Conservation (phyloP, 2,797 vertebrate species). For the Cuculus canorus region DNA sequence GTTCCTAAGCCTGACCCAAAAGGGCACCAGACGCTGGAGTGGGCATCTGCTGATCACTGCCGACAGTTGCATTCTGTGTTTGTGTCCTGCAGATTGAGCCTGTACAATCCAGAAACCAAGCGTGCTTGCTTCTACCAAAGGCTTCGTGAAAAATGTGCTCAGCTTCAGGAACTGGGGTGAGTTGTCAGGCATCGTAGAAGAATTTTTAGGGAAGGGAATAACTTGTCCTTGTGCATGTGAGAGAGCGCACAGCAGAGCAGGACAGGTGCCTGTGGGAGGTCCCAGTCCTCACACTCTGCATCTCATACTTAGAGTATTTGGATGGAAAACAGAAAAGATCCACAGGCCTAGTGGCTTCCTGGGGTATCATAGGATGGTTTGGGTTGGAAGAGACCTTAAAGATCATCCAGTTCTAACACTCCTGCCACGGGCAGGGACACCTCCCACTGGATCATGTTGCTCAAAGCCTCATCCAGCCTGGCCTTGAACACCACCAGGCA, state of each 20-base stretch:
- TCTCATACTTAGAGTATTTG: not conserved
- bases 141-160: conserved; percentile 67
- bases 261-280: not conserved
- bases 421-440: too few species aligned
- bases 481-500: too few species aligned
- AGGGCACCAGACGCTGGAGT: not conserved
- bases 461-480: too few species aligned
- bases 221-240: not conserved
- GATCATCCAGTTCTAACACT: too few species aligned
- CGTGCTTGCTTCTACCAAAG: conserved; percentile 37
- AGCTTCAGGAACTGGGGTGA: conserved; percentile 83
- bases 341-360: not conserved
- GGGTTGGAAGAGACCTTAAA: too few species aligned
- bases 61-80: not conserved
- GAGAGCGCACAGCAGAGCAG: not conserved
- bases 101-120: conserved; percentile 59
- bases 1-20: not conserved
- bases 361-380: not conserved
- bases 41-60: not conserved
- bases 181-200: not conserved
- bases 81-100: conserved; percentile 71
- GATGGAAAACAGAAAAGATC: not conserved
- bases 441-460: too few species aligned
- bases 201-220: not conserved
- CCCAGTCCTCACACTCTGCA: not conserved